These are phyloP conservation scores for Drosophila aff. DNA, from an alignment of 1,140 invertebrate genomes.

Conservation along the genomic window DNA sequence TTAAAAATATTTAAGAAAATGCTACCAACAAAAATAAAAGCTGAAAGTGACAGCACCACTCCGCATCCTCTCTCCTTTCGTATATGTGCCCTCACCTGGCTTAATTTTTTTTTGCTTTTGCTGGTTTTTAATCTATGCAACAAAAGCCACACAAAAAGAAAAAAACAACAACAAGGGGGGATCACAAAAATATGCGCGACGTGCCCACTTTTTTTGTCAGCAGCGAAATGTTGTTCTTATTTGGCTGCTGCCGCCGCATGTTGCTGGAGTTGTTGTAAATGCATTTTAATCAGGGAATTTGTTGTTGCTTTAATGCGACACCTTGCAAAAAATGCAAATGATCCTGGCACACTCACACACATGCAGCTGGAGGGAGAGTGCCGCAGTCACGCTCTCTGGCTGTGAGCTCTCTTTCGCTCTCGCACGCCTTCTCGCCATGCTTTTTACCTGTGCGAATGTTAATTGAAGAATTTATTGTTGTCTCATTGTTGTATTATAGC, in stretches of 20 bases:
- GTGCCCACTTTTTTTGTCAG: conserved; percentile 73
- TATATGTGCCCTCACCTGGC: conserved; percentile 8
- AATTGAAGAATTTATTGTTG: conserved; percentile 84
- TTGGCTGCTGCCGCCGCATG: conserved; percentile 17
- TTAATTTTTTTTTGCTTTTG: conserved; percentile 47
- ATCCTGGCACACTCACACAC: conserved; percentile 61
- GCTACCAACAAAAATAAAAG: background rate
- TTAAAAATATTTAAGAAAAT: background rate
- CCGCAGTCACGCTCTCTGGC: conserved; percentile 41
- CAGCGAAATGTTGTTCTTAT: conserved; percentile 62
- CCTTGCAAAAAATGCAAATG: conserved; percentile 81
- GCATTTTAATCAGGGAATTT: conserved; percentile 51
- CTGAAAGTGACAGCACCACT: conserved; percentile 8
- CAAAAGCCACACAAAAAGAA: conserved; percentile 40
- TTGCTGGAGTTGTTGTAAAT: conserved; percentile 30
- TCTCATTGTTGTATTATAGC: conserved; percentile 80
- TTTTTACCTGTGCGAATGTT: conserved; percentile 81
- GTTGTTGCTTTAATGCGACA: conserved; percentile 55
- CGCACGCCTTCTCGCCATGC: conserved; percentile 47
- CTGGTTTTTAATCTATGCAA: conserved; percentile 71
- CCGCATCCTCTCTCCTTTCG: background rate
- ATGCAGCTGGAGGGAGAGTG: conserved; percentile 6
- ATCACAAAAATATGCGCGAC: conserved; percentile 71
- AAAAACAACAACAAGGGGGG: conserved; percentile 35
- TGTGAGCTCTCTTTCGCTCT: conserved; percentile 6